These are phyloP conservation scores for Nipponacmea schrenckii DNA, from an alignment of 2,888 invertebrate genomes.

Conservation along the genomic window DNA sequence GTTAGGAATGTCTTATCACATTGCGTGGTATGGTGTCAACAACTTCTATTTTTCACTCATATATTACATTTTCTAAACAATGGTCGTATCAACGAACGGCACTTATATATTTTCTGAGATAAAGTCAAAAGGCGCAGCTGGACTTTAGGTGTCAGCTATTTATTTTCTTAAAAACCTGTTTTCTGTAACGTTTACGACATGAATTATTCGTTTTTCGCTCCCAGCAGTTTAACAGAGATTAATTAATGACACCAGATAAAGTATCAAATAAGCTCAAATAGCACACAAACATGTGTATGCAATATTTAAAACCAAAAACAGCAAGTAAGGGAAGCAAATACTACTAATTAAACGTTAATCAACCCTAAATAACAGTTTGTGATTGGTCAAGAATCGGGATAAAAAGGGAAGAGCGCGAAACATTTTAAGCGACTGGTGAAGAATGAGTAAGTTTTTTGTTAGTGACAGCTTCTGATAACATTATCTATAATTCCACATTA, in stretches of 20 bases:
- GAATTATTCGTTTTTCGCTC: background rate
- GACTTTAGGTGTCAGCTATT: conserved; percentile 6
- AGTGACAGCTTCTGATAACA: background rate
- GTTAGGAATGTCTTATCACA: background rate
- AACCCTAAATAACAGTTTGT: too few species aligned
- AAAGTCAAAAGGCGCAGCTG: background rate
- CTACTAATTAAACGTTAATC: too few species aligned
- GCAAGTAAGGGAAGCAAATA: too few species aligned
- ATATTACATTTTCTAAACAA: background rate
- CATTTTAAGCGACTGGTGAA: background rate
- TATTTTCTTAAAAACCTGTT: background rate
- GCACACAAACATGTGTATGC: too few species aligned
- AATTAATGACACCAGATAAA: conserved; percentile 6
- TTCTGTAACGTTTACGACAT: background rate
- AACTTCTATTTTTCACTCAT: background rate
- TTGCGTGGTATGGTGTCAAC: conserved; percentile 7
- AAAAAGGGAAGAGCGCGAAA: background rate
- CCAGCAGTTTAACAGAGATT: background rate
- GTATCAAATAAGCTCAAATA: background rate
- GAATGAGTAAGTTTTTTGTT: background rate
- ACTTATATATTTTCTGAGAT: background rate
- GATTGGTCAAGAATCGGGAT: too few species aligned
- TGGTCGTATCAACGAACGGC: background rate
- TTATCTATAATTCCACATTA: background rate
- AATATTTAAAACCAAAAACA: too few species aligned